Evolutionary conservation across 2,888 invertebrate species (phyloP).

Genomic region (Ganaspis brasiliensis): DNA sequence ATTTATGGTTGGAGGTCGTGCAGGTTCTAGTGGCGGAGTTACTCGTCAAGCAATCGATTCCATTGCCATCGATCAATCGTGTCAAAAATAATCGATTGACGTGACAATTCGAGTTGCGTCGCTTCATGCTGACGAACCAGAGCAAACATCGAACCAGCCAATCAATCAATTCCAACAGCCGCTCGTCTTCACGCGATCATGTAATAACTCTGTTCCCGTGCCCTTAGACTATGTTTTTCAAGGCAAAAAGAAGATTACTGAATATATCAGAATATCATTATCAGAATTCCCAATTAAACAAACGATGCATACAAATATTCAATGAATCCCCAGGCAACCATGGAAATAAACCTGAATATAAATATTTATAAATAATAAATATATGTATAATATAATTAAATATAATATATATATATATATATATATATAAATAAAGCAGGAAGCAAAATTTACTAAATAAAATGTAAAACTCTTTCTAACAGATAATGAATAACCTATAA

Average conservation of each 20-base stretch:
- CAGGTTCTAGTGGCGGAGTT: conserved; percentile 39
- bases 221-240: conserved; percentile 9
- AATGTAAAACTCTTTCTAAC: background rate
- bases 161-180: conserved; percentile 75
- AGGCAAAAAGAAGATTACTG: conserved; percentile 5
- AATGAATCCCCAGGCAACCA: no score
- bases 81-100: conserved; percentile 79
- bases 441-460: no score
- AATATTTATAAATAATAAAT: no score
- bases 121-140: conserved; percentile 74
- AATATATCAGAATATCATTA: background rate
- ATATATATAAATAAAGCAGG: no score
- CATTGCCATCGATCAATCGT: conserved; percentile 77
- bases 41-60: conserved; percentile 73
- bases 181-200: conserved; percentile 67
- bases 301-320: no score
- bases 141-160: conserved; percentile 79
- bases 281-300: background rate
- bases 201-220: conserved; percentile 40
- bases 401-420: no score
- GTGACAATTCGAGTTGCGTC: conserved; percentile 78
- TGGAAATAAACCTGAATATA: no score
- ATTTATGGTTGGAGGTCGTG: conserved; percentile 37
- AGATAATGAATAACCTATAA: background rate
- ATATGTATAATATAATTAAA: no score